Conservation (phyloP, 2,888 invertebrate genomes). For the Muschampia plurimacula region DNA sequence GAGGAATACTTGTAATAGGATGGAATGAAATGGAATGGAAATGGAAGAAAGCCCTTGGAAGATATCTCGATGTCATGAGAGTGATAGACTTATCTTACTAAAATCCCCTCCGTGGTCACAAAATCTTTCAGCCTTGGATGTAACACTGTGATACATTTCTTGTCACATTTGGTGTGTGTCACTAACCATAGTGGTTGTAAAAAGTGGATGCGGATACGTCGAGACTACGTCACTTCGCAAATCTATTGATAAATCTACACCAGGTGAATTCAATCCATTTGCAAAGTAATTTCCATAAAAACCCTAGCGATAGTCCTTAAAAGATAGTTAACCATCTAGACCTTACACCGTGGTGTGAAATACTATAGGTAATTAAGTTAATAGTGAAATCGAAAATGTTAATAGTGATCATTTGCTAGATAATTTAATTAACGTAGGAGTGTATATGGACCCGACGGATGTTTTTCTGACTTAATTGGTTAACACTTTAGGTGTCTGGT, state of each 20-base stretch:
- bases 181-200: no score
- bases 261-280: constrained; percentile 15
- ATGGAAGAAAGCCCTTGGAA: no score
- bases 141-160: no score
- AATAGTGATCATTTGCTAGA: constrained; percentile 33
- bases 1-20: no score
- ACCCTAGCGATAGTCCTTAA: constrained; percentile 3
- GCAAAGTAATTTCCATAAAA: constrained; percentile 23
- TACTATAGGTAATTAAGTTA: constrained; percentile 33
- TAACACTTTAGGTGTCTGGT: constrained; percentile 29
- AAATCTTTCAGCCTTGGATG: no score
- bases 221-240: no score
- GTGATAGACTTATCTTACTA: no score
- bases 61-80: no score
- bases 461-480: constrained; percentile 32
- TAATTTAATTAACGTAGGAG: constrained; percentile 30
- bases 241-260: neutral
- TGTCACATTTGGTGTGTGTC: no score
- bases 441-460: constrained; percentile 14
- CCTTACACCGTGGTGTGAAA: constrained; percentile 21
- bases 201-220: no score
- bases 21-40: no score
- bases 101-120: no score
- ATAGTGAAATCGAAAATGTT: constrained; percentile 35
- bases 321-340: constrained; percentile 13